Percentiles rank a stretch among this genome's conserved stretches.
phyloP scores from a whole-genome alignment of 2,113 vertebrate genomes.

The Toxotes jaculatrix region DNA sequence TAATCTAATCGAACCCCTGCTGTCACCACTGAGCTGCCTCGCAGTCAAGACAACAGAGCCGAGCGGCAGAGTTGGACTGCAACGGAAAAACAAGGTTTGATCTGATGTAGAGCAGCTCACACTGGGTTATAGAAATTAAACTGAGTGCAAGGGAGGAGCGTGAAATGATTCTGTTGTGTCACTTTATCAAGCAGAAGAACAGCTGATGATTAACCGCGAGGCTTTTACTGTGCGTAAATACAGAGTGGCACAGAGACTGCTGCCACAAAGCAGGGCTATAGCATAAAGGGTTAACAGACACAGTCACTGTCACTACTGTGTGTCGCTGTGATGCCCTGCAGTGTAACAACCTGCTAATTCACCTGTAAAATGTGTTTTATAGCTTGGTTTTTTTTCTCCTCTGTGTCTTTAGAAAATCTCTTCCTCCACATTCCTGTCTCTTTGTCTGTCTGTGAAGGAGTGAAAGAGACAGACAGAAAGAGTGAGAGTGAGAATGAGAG shows the following conservation, averaged over 20 bases:
- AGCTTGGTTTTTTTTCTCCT: background rate
- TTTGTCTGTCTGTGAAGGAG: background rate
- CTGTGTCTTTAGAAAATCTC: conserved; percentile 29
- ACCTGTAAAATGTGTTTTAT: conserved; percentile 60
- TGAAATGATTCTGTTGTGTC: background rate
- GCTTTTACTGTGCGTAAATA: background rate
- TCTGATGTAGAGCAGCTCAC: conserved; percentile 40
- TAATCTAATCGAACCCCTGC: conserved; percentile 66
- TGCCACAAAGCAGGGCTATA: background rate
- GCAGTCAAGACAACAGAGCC: conserved; percentile 21
- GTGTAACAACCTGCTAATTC: conserved; percentile 59
- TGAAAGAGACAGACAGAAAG: conserved; percentile 16
- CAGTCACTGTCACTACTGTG: background rate
- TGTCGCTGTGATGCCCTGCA: conserved; percentile 37
- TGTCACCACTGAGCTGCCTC: conserved; percentile 50
- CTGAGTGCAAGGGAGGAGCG: background rate
- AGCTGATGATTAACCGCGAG: background rate
- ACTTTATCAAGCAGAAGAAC: background rate
- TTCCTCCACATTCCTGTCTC: conserved; percentile 38
- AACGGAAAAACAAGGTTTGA: conserved; percentile 14
- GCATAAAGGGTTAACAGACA: conserved; percentile 18
- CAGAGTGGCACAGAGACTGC: background rate
- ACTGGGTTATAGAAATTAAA: background rate
- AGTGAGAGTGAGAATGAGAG: background rate
- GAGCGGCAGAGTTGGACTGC: conserved; percentile 9